These are phyloP conservation scores for Drosophila micromelanica DNA, from an alignment of 1,140 invertebrate species.

Conservation along the genomic window DNA sequence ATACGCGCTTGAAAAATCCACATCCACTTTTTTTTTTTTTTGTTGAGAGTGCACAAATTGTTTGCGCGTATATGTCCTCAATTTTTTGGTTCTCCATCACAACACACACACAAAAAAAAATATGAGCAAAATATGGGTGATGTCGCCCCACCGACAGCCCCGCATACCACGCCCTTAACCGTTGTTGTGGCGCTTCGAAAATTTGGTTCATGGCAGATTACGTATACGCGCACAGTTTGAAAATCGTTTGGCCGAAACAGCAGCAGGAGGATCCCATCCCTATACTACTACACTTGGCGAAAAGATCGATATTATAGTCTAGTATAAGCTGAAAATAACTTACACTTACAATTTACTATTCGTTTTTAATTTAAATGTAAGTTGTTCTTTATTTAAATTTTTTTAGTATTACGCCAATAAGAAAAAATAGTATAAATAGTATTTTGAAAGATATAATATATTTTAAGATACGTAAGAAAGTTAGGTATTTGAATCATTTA, in stretches of 20 bases:
- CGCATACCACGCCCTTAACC: constrained; percentile 23
- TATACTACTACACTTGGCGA: no score
- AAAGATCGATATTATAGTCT: no score
- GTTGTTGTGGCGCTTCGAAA: constrained; percentile 51
- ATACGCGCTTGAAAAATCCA: background rate
- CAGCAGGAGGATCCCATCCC: background rate
- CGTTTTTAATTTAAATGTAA: no score
- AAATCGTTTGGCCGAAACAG: constrained; percentile 58
- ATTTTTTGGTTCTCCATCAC: constrained; percentile 46
- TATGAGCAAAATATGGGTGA: background rate
- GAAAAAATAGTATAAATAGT: no score
- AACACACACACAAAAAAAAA: constrained; percentile 10
- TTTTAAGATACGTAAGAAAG: no score
- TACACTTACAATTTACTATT: no score
- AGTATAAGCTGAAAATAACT: no score
- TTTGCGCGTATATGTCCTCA: constrained; percentile 63
- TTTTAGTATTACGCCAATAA: no score
- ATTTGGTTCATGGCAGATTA: constrained; percentile 80
- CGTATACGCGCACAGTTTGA: constrained; percentile 72
- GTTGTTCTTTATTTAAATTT: no score
- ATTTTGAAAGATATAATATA: no score
- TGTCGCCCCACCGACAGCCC: constrained; percentile 15
- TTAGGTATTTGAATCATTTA: no score
- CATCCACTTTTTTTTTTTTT: background rate
- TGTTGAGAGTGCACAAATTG: constrained; percentile 33